These are phyloP conservation scores for Deilephila porcellus DNA, from an alignment of 2,888 invertebrate genomes.

Conservation along the genomic window DNA sequence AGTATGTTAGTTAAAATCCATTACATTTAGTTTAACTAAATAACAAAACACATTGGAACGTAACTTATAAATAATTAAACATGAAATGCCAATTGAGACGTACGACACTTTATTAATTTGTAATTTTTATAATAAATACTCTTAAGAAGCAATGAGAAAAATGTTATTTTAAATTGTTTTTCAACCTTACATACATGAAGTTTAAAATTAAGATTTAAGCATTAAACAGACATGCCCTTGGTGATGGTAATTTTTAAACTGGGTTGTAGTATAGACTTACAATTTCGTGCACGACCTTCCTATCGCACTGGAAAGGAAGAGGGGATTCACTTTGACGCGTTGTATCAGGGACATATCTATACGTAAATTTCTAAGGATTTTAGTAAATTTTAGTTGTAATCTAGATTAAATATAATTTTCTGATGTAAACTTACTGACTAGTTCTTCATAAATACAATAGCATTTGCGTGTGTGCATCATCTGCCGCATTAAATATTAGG, in stretches of 20 bases:
- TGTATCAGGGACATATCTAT: neutral
- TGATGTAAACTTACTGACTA: conserved; percentile 77
- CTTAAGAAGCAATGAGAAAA: conserved; percentile 58
- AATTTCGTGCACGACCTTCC: neutral
- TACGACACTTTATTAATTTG: conserved; percentile 67
- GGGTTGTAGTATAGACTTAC: neutral
- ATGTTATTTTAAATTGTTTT: conserved; percentile 40
- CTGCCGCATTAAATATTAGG: conserved; percentile 15
- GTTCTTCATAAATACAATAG: conserved; percentile 68
- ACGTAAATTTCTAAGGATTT: neutral
- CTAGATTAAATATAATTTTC: conserved; percentile 44
- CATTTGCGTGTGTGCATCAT: conserved; percentile 37
- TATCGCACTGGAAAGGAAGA: neutral
- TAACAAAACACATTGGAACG: conserved; percentile 64
- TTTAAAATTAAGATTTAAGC: neutral
- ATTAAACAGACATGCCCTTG: conserved; percentile 1
- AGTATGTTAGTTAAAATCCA: conserved; percentile 59
- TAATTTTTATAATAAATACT: conserved; percentile 57
- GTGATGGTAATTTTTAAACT: neutral
- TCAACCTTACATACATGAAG: conserved; percentile 13
- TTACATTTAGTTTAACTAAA: conserved; percentile 46
- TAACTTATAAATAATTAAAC: conserved; percentile 59
- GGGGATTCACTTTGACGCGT: neutral
- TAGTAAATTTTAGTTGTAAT: conserved; percentile 33
- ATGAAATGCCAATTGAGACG: conserved; percentile 78